These are phyloP conservation scores for Psittacula derbiana DNA, from an alignment of 2,797 vertebrate species.

Conservation along the genomic window DNA sequence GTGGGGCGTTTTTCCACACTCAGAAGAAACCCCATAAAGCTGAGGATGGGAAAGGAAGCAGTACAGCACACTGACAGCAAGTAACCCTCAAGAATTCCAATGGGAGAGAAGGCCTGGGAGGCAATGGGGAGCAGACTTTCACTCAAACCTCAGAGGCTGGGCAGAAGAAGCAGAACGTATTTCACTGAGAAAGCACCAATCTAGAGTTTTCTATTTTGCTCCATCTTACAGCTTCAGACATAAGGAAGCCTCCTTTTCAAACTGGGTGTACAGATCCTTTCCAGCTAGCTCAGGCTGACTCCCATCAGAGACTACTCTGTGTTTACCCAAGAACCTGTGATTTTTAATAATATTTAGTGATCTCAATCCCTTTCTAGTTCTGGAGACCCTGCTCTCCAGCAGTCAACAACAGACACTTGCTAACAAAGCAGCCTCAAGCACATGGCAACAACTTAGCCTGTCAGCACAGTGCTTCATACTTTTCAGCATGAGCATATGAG, in stretches of 20 bases:
- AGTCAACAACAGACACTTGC: neutral
- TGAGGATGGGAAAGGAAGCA: neutral
- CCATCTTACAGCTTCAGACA: neutral
- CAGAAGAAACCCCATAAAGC: neutral
- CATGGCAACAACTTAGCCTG: neutral
- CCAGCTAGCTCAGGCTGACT: neutral
- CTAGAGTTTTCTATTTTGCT: neutral
- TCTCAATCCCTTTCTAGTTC: neutral
- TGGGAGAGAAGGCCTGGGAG: neutral
- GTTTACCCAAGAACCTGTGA: neutral
- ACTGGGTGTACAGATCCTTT: neutral
- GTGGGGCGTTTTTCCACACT: neutral
- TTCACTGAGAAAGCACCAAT: neutral
- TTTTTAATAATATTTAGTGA: neutral
- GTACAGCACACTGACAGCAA: neutral
- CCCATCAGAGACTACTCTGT: neutral
- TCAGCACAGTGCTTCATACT: neutral
- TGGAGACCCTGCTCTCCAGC: neutral
- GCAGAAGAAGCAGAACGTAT: neutral
- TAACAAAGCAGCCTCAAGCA: neutral
- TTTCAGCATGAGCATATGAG: neutral
- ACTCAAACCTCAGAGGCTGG: neutral
- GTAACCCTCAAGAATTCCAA: neutral
- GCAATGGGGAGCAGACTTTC: neutral
- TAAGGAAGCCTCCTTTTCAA: neutral